Percentiles rank a stretch among this genome's conserved stretches.
Evolutionary conservation across 2,888 invertebrate species (phyloP).

Genomic region (Brachynemurus nebulosus): DNA sequence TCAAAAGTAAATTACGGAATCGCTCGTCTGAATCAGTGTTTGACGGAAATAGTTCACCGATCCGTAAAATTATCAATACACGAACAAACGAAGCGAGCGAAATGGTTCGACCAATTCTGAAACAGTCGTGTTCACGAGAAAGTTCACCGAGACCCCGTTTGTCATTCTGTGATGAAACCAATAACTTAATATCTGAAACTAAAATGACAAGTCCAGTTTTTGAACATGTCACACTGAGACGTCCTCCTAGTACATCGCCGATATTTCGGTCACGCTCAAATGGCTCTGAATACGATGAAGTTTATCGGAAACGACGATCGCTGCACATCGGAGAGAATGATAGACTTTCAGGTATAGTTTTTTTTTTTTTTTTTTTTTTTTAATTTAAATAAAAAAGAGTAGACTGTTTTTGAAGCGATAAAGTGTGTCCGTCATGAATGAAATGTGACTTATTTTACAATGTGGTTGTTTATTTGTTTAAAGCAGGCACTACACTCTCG

Average conservation of each 20-base stretch:
- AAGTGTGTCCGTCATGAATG: too few species aligned
- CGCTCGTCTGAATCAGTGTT: conserved; percentile 36
- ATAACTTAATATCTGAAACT: too few species aligned
- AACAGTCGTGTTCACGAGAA: conserved; percentile 42
- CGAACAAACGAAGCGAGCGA: neutral
- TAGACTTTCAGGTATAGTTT: neutral
- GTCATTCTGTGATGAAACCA: conserved; percentile 46
- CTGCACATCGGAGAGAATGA: neutral
- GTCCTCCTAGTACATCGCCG: neutral
- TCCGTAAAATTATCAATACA: conserved; percentile 32
- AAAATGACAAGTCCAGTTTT: too few species aligned
- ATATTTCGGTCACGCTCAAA: neutral
- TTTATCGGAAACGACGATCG: neutral
- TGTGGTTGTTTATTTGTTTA: neutral
- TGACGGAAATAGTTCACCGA: conserved; percentile 33
- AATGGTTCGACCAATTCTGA: conserved; percentile 48
- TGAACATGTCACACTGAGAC: neutral
- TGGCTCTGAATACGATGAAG: neutral
- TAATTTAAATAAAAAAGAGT: too few species aligned
- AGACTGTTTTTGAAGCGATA: too few species aligned
- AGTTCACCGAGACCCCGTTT: conserved; percentile 49
- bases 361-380: too few species aligned
- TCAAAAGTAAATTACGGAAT: neutral
- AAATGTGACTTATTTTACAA: neutral
- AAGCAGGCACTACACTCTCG: neutral